These are phyloP conservation scores for Polypterus senegalus DNA, from an alignment of 2,113 vertebrate species.

Conservation along the genomic window DNA sequence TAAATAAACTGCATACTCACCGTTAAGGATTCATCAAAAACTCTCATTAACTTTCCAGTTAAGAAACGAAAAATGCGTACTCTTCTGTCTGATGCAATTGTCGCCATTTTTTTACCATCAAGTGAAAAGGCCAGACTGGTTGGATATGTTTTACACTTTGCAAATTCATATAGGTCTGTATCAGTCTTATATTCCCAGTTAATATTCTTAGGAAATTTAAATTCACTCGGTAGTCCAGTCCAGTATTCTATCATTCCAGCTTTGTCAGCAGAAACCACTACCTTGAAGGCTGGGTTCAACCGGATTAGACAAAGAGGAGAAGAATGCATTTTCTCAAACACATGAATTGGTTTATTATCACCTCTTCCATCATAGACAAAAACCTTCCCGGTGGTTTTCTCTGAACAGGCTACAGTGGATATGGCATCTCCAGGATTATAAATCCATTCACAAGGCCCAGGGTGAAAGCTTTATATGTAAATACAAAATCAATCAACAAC, in stretches of 20 bases:
- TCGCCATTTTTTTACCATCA: conserved; percentile 92
- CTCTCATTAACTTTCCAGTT: conserved; percentile 85
- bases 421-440: conserved; percentile 94
- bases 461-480: conserved; percentile 57
- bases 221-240: conserved; percentile 83
- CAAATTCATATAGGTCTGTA: conserved; percentile 94
- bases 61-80: conserved; percentile 92
- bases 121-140: conserved; percentile 80
- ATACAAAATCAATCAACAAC: neutral
- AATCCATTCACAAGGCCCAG: conserved; percentile 89
- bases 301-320: conserved; percentile 78
- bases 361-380: conserved; percentile 89
- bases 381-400: conserved; percentile 91
- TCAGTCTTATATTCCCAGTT: conserved; percentile 93
- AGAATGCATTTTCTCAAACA: conserved; percentile 81
- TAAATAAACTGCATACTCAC: conserved; percentile 48
- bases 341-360: conserved; percentile 69
- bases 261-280: conserved; percentile 85
- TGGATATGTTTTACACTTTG: conserved; percentile 84
- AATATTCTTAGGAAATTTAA: conserved; percentile 80
- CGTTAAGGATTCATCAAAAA: conserved; percentile 89
- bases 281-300: conserved; percentile 72
- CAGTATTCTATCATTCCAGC: conserved; percentile 95
- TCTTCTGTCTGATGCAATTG: conserved; percentile 86
- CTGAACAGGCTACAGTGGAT: conserved; percentile 83